These are phyloP conservation scores for Dolichoris vasculosae DNA, from an alignment of 1,140 invertebrate species.

Conservation along the genomic window DNA sequence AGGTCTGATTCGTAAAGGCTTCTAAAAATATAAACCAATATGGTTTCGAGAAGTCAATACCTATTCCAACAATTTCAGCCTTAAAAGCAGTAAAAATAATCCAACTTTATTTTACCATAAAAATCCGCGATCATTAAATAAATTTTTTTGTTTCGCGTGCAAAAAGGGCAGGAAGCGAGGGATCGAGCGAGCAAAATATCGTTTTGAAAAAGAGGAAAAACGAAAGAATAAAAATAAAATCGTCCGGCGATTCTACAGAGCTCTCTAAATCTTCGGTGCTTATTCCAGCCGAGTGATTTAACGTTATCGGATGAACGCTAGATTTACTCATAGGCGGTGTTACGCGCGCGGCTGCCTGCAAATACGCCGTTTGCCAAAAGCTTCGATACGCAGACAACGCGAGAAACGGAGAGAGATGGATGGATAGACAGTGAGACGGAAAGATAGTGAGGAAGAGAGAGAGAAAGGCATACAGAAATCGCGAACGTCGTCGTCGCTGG, in stretches of 20 bases:
- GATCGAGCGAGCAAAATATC: background rate
- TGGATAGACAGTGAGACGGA: background rate
- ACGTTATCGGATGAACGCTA: conserved; percentile 54
- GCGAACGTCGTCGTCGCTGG: background rate
- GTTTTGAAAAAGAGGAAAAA: conserved; percentile 15
- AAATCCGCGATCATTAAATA: conserved; percentile 15
- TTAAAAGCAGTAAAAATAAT: background rate
- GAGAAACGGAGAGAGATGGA: background rate
- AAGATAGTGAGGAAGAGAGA: background rate
- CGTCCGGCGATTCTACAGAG: background rate
- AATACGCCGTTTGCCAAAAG: conserved; percentile 28
- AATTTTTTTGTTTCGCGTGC: background rate
- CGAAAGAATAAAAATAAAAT: conserved; percentile 16
- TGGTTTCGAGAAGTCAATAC: background rate
- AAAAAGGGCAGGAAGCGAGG: background rate
- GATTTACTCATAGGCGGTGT: conserved; percentile 48
- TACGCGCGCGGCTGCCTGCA: conserved; percentile 16
- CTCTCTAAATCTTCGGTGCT: conserved; percentile 48
- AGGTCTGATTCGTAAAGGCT: too few species aligned
- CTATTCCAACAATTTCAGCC: background rate
- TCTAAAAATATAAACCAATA: too few species aligned
- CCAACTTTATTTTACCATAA: background rate
- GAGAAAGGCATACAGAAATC: background rate
- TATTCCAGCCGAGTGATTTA: conserved; percentile 53
- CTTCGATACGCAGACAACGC: conserved; percentile 7